A percentile compares a stretch with the other conserved stretches of the same genome.
Conservation (phyloP, 2,888 invertebrate species). For the Terebella lapidaria region DNA sequence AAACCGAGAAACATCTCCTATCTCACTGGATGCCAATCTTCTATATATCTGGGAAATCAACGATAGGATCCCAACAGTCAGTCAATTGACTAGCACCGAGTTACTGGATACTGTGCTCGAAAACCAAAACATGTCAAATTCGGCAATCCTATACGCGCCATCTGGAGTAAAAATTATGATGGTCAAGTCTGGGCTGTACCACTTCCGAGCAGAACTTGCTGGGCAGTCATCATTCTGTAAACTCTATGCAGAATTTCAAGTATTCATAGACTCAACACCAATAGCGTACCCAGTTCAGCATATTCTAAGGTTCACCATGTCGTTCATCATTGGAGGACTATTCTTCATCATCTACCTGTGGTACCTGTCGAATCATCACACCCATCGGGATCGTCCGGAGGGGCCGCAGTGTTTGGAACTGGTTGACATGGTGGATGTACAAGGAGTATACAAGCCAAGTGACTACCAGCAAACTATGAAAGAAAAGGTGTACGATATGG, state of each 20-base stretch:
- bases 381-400: not conserved
- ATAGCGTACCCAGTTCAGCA: conserved; percentile 4
- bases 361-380: conserved; percentile 1
- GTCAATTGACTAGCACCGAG: too few species aligned
- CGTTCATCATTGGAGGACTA: not conserved
- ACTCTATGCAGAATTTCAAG: not conserved
- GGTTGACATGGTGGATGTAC: not conserved
- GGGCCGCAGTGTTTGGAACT: not conserved
- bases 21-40: not conserved
- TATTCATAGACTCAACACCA: not conserved
- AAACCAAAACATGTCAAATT: too few species aligned
- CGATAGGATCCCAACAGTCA: too few species aligned
- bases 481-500: too few species aligned
- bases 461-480: too few species aligned
- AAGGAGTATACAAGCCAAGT: not conserved
- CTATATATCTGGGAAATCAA: not conserved
- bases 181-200: not conserved
- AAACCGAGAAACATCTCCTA: not conserved
- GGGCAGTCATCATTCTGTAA: not conserved
- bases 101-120: too few species aligned
- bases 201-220: not conserved
- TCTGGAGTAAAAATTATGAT: too few species aligned
- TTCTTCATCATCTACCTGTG: conserved; percentile 4
- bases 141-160: too few species aligned
- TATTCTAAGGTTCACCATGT: not conserved